These are phyloP conservation scores for Argyresthia albistria DNA, from an alignment of 2,888 invertebrate species.

Conservation along the genomic window DNA sequence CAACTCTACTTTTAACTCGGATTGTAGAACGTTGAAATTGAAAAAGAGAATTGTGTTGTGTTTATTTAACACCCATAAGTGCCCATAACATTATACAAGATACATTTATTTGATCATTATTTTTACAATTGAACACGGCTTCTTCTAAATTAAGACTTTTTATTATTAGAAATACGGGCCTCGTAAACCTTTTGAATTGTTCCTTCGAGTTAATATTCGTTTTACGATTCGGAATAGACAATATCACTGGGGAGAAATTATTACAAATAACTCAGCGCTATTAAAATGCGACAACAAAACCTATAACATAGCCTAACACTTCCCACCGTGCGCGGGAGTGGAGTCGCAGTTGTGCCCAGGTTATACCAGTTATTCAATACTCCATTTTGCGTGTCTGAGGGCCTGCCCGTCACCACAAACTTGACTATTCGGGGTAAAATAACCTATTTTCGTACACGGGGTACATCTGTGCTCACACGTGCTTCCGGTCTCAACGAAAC, in stretches of 20 bases:
- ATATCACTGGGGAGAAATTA: conserved; percentile 17
- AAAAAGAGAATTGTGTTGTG: too few species aligned
- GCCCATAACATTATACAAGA: not conserved
- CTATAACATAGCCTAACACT: conserved; percentile 16
- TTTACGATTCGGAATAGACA: conserved; percentile 58
- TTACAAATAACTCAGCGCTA: conserved; percentile 6
- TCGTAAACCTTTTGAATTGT: conserved; percentile 44
- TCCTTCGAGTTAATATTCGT: conserved; percentile 52
- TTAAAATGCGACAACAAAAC: not conserved
- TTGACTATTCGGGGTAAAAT: too few species aligned
- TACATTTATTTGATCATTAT: conserved; percentile 24
- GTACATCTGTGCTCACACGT: conserved; percentile 6
- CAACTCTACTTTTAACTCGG: not conserved
- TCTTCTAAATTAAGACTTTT: conserved; percentile 62
- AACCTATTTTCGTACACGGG: too few species aligned
- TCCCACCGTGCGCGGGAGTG: conserved; percentile 15
- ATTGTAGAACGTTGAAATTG: not conserved
- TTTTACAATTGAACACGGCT: conserved; percentile 57
- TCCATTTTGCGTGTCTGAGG: too few species aligned
- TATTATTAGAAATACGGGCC: conserved; percentile 67
- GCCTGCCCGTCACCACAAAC: too few species aligned
- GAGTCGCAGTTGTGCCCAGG: too few species aligned
- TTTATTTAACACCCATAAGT: too few species aligned
- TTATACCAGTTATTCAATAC: too few species aligned
- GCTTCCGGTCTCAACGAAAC: conserved; percentile 45